Evolutionary conservation across 2,113 vertebrate genomes (phyloP).

Genomic region (Numenius arquata): DNA sequence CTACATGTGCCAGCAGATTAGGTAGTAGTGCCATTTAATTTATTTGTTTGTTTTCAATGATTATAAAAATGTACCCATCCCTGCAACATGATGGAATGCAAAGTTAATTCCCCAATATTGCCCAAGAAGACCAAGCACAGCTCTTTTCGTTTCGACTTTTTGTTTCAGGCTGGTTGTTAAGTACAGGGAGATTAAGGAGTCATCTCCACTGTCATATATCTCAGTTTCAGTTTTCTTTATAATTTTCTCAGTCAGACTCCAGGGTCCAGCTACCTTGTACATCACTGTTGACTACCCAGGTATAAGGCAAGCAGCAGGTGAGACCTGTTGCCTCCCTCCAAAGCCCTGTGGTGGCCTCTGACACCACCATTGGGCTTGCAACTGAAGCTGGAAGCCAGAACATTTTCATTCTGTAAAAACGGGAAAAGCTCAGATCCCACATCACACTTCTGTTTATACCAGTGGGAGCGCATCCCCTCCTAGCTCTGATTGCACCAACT

Average conservation of each 20-base stretch:
- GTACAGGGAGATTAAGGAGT: background rate
- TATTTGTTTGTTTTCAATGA: background rate
- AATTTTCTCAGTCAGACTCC: background rate
- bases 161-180: background rate
- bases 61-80: background rate
- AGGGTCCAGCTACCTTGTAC: background rate
- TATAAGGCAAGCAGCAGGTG: background rate
- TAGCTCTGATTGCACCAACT: rapidly evolving
- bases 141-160: background rate
- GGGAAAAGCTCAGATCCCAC: background rate
- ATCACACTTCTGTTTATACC: background rate
- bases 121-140: background rate
- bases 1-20: background rate
- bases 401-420: background rate
- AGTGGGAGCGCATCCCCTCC: background rate
- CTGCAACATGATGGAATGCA: background rate
- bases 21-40: background rate
- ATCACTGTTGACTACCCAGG: rapidly evolving
- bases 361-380: background rate
- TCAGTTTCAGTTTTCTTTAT: background rate
- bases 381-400: background rate
- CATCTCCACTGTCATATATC: background rate
- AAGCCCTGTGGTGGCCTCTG: too few relatives aligned
- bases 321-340: background rate
- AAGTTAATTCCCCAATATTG: background rate